Base-by-base conservation (phyloP, 2,888 invertebrate genomes). In the Meiosimyza decipiens region DNA sequence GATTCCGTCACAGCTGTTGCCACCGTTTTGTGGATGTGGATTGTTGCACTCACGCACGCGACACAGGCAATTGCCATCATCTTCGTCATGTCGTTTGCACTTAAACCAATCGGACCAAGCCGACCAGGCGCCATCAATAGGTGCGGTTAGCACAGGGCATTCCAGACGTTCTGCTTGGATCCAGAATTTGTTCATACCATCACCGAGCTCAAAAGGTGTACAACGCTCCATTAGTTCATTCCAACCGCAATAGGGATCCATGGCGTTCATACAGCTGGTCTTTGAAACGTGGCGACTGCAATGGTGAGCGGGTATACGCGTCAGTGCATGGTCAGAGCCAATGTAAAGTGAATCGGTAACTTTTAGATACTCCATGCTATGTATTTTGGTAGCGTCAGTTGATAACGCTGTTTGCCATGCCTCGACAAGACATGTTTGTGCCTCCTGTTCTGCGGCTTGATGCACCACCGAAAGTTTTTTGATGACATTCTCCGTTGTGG, bases 241-340 rank as follows among this genome's bases (percentile, higher is more conserved):
- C 97, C 97, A 98, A 0, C 96, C 97, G 85, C 98, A 98, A 84
- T 97, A 96, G 0, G 97, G 97, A 87, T 98, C 97, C 87, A 93
- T 93, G 0, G 96, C 93, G 79, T 92, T 92, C 57, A 94, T 84
- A 84, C 97, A 97, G 9, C 93, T 91, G 11, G 90, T 88, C 67
- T 91, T 89, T 9, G 91, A 91, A 11, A 88, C 88, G 85, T 95
- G 94, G 2, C 96, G 90, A 50, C 89, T 88, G 81, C 97, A 97
- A 59, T 95, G 93, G 75, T 93, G 91, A 1, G 94, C 91, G 0
- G 94, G 91, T 69, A 97, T 90, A 51, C 94, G 92, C 54, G 93
- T 85, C 6, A 95, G 88, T 2, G 90, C 90, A 0, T 88, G 83
- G n/a, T 91, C 89, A 0, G 92, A 93, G 71, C 94, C 94, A 65